Percentiles rank a stretch among this genome's conserved stretches.
phyloP scores from a whole-genome alignment of 2,888 invertebrate species.

The Ochropleura plecta region DNA sequence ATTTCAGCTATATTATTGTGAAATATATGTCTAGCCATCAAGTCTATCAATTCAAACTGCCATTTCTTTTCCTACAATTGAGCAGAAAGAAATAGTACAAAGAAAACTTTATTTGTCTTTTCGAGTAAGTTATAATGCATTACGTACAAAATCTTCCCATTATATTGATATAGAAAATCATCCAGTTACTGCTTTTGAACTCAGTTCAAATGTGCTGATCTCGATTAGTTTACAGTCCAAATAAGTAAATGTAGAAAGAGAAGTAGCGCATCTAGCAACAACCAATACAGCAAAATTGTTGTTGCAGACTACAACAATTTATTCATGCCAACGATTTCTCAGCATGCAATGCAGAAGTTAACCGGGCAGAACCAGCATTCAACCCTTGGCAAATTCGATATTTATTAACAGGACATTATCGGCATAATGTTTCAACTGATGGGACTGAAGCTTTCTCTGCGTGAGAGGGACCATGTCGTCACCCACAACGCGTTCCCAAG shows the following conservation, averaged over 20 bases:
- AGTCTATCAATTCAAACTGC: slow-evolving; percentile 9
- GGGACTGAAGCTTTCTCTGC: background rate
- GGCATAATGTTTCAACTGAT: background rate
- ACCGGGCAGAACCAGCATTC: slow-evolving; percentile 6
- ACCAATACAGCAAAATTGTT: background rate
- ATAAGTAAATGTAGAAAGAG: background rate
- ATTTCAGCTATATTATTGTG: slow-evolving; percentile 24
- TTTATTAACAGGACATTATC: slow-evolving; percentile 6
- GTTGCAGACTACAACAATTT: slow-evolving; percentile 1
- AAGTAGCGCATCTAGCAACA: background rate
- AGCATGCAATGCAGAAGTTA: slow-evolving; percentile 50
- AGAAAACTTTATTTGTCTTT: background rate
- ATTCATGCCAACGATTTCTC: slow-evolving; percentile 11
- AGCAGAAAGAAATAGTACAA: background rate
- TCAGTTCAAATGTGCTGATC: background rate
- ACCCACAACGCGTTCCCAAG: background rate
- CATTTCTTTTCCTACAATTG: slow-evolving; percentile 5
- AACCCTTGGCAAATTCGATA: background rate
- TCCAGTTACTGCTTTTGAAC: background rate
- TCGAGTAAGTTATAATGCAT: too few species aligned
- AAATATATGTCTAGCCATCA: slow-evolving; percentile 48
- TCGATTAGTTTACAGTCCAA: too few species aligned
- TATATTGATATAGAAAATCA: background rate
- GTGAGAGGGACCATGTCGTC: background rate
- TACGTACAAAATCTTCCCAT: background rate